Evolutionary conservation across 2,113 vertebrate genomes (phyloP).

Genomic region (Struthidea cinerea): DNA sequence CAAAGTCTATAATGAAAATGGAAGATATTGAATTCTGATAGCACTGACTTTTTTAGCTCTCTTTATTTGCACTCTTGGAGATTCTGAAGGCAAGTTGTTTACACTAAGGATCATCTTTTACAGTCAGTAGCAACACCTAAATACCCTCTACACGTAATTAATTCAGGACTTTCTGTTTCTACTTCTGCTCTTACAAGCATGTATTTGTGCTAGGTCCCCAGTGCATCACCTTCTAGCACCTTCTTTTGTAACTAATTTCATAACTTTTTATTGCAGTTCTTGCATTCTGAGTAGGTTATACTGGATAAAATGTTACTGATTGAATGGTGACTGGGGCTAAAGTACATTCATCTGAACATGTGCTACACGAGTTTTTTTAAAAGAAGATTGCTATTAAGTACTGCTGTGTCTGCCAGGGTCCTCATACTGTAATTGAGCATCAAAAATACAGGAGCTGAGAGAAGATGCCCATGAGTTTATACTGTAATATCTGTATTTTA

Average conservation of each 20-base stretch:
- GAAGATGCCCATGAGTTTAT: not conserved
- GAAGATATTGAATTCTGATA: not conserved
- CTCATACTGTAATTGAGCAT: not conserved
- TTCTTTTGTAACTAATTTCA: not conserved
- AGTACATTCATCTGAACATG: not conserved
- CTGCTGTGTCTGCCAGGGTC: not conserved
- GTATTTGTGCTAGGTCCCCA: not conserved
- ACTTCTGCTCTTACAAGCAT: not conserved
- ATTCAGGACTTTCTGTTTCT: not conserved
- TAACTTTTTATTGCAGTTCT: not conserved
- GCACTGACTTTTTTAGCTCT: not conserved
- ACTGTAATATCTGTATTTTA: not conserved
- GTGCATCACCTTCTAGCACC: not conserved
- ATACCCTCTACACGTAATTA: not conserved
- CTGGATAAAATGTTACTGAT: not conserved
- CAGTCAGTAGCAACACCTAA: not conserved
- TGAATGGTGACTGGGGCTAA: not conserved
- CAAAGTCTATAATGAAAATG: not conserved
- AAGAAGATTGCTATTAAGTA: not conserved
- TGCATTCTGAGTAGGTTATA: not conserved
- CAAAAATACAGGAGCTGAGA: not conserved
- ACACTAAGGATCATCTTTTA: not conserved
- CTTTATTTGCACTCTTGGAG: not conserved
- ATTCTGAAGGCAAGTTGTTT: not conserved
- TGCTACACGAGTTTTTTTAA: not conserved